These are phyloP conservation scores for Hyla sarda DNA, from an alignment of 2,113 vertebrate species.

Conservation along the genomic window DNA sequence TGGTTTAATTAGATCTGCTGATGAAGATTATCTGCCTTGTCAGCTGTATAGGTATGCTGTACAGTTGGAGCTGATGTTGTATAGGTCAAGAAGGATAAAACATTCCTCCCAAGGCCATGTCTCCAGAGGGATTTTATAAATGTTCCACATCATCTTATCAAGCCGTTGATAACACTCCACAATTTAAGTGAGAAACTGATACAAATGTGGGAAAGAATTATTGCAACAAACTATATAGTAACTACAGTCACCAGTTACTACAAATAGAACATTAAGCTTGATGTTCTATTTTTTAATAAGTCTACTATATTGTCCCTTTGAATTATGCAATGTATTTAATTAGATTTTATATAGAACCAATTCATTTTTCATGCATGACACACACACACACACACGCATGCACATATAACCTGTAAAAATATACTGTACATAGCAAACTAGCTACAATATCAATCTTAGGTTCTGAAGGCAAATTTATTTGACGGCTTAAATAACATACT, in stretches of 20 bases:
- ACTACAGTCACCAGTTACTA: conserved; percentile 40
- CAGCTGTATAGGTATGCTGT: conserved; percentile 19
- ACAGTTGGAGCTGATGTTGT: neutral
- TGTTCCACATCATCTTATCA: conserved; percentile 30
- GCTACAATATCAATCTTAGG: neutral
- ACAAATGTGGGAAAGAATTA: conserved; percentile 13
- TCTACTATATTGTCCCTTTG: conserved; percentile 19
- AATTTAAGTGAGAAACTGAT: conserved; percentile 18
- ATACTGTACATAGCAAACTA: neutral
- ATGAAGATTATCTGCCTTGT: conserved; percentile 48
- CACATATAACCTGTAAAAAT: no score
- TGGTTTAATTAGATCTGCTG: conserved; percentile 33
- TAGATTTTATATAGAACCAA: conserved; percentile 41
- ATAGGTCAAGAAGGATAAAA: neutral
- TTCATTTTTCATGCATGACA: no score
- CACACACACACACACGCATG: no score
- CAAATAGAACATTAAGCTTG: conserved; percentile 44
- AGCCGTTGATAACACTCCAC: conserved; percentile 2
- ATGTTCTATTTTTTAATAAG: conserved; percentile 44
- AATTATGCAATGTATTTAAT: conserved; percentile 38
- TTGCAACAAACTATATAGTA: conserved; percentile 35
- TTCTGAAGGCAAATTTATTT: neutral
- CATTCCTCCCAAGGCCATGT: neutral
- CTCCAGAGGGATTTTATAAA: neutral
- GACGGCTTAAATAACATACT: neutral